Evolutionary conservation across 2,888 invertebrate genomes (phyloP), one percentile per base, ranked within the genome.

Genomic region (Brachylomia viminalis): DNA sequence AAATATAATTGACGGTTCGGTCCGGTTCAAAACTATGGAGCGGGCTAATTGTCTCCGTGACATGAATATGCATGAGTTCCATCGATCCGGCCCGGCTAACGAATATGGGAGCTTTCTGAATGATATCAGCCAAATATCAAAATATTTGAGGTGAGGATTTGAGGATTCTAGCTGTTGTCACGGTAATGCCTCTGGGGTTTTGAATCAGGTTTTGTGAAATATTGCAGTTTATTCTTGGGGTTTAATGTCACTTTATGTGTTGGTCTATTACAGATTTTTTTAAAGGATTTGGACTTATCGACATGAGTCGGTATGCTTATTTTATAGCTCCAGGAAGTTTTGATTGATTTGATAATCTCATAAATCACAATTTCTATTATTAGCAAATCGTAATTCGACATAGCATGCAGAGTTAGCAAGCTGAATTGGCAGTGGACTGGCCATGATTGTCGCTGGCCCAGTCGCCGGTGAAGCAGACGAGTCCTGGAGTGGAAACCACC

Each of bases 1-100:
- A 92, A 92, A 93, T 94, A 94, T 95, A 94, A 95, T 95, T 94
- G 95, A 92, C 91, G 91, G 92, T 89, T 89, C 88, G 91, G 87
- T 90, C 91, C 90, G 88, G 88, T 88, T 88, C 88, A 87, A 88
- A 88, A 88, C 88, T 88, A 88, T 88, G 88, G 88, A 88, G 84
- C 82, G 80, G 79, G 90, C 94, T 95, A 95, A 95, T 95, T 95
- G 94, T 92, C 92, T 92, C 91, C 92, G 90, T 91, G 90, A 80
- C 75, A 79, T 93, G 95, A 95, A 95, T 95, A 95, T 95, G 93
- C 83, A 95, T 95, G 95, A 93, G 92, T 33, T 71, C 76, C 81
- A 91, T 92, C 92, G 94, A 94, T 88, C 88, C 83, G 54, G n/a
- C 33, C 65, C 79, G 62, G 71, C 89, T 88, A 88, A 88, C 89